Evolutionary conservation across 2,888 invertebrate genomes (phyloP).

Genomic region (Lobophora halterata): DNA sequence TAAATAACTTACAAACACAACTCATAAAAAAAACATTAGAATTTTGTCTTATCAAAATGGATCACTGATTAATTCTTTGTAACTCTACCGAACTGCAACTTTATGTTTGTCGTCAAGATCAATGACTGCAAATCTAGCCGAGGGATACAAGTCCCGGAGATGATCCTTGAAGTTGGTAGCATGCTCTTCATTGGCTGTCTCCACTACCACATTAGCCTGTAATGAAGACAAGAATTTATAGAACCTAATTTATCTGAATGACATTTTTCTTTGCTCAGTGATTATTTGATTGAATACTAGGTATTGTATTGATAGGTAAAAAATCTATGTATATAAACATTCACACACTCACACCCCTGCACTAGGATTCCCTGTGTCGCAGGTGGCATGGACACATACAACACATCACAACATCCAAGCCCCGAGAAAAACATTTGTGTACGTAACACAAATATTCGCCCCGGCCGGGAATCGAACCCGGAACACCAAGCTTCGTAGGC

Average conservation of each 20-base stretch:
- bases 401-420: no score
- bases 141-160: constrained; percentile 56
- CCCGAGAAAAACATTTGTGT: no score
- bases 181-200: constrained; percentile 65
- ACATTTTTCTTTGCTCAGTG: background rate
- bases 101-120: constrained; percentile 60
- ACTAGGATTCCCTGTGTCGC: no score
- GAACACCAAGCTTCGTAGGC: no score
- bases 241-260: no score
- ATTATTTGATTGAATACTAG: no score
- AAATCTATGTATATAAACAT: no score
- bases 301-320: no score
- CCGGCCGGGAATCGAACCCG: no score
- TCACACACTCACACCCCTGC: no score
- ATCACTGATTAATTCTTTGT: background rate
- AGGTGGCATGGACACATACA: no score
- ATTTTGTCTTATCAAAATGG: background rate
- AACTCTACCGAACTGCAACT: constrained; percentile 34
- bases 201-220: constrained; percentile 70
- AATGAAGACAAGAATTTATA: constrained; percentile 17
- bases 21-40: background rate
- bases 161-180: constrained; percentile 56
- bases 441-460: no score
- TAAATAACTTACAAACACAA: background rate
- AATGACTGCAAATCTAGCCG: constrained; percentile 54